Conservation (phyloP, 2,797 vertebrate species). For the Somateria mollissima region DNA sequence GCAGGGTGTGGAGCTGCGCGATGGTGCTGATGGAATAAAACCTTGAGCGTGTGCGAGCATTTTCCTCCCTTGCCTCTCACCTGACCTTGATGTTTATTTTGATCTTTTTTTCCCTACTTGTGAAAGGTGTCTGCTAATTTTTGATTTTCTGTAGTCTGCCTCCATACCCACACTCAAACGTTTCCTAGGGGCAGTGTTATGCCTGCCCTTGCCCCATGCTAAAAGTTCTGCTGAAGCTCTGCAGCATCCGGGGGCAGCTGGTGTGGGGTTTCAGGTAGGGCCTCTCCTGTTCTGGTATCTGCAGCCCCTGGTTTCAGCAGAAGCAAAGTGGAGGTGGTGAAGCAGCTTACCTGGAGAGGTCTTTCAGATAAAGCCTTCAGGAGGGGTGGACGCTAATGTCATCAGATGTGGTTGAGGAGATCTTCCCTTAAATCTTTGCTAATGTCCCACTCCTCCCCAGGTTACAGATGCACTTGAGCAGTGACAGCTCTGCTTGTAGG, state of each 20-base stretch:
- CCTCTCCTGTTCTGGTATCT: background rate
- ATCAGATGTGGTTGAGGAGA: background rate
- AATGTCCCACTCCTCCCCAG: background rate
- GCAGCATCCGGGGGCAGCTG: background rate
- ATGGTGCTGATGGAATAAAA: background rate
- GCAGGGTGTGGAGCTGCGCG: background rate
- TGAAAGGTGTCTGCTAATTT: background rate
- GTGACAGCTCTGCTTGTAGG: background rate
- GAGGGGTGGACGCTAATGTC: background rate
- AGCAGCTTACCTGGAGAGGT: background rate
- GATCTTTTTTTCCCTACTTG: background rate
- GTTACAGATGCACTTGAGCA: background rate
- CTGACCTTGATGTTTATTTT: background rate
- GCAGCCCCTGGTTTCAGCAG: background rate
- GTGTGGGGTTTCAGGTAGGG: background rate
- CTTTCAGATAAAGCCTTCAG: background rate
- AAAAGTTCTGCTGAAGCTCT: background rate
- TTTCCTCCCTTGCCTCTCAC: background rate
- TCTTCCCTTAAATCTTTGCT: background rate
- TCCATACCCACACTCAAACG: background rate
- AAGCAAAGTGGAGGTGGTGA: background rate
- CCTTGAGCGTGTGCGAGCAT: accelerated
- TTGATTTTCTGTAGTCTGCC: background rate
- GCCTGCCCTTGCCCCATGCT: accelerated
- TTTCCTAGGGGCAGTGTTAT: background rate